These are phyloP conservation scores for Ormyrus nitidulus DNA, from an alignment of 2,888 invertebrate species.

Conservation along the genomic window DNA sequence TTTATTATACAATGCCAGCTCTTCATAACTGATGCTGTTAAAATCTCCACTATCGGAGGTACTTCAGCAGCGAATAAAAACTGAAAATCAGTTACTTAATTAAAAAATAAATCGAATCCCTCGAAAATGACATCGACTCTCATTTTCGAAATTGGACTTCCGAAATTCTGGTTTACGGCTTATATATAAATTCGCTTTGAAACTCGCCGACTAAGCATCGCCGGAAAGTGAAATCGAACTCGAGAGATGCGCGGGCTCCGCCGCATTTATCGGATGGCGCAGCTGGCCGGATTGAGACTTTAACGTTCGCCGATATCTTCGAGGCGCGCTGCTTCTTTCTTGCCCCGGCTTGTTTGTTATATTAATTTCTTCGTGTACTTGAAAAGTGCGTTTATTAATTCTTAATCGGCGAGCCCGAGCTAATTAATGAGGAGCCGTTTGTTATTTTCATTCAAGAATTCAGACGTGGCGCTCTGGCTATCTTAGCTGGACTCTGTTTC, in stretches of 20 bases:
- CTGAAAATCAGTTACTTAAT: conserved; percentile 1
- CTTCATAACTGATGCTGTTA: not conserved
- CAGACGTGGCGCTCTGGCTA: not conserved
- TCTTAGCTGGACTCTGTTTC: not conserved
- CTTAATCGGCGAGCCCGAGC: conserved; percentile 3
- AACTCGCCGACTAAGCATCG: conserved; percentile 35
- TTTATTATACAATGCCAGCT: not conserved
- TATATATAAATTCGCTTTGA: not conserved
- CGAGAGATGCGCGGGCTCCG: conserved; percentile 20
- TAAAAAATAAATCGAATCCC: not conserved
- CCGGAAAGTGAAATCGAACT: conserved; percentile 45
- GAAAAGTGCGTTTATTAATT: conserved; percentile 42
- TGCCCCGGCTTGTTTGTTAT: not conserved
- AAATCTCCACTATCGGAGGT: not conserved
- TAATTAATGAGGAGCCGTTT: conserved; percentile 32
- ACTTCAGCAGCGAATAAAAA: no score
- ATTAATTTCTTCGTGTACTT: not conserved
- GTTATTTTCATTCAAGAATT: conserved; percentile 1
- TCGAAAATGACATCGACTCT: no score
- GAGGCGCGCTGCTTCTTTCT: not conserved
- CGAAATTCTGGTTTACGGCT: no score
- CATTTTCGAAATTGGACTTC: no score
- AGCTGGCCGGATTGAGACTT: conserved; percentile 27
- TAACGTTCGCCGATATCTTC: conserved; percentile 8
- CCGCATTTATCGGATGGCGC: conserved; percentile 42